Conservation (phyloP, 1,140 invertebrate species). For the Calephelis virginiensis region DNA sequence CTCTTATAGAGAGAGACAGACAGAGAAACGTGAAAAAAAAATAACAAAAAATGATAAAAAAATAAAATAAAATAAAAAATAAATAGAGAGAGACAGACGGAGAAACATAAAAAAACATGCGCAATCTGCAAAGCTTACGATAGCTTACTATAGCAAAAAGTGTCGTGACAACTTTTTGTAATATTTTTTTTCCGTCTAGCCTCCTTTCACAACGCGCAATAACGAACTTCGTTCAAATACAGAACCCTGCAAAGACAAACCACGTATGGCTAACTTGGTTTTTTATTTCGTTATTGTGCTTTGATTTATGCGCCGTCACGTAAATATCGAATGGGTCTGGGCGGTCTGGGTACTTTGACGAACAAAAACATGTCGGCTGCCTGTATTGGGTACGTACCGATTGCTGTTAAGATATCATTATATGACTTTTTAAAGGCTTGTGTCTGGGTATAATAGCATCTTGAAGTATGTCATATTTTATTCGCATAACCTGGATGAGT, state of each 20-base stretch:
- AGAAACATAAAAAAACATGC: too few species aligned
- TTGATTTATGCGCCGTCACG: conserved; percentile 50
- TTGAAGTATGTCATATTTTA: conserved; percentile 1
- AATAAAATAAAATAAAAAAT: too few species aligned
- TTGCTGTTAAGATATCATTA: conserved; percentile 31
- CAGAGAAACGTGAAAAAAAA: too few species aligned
- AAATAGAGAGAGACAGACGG: too few species aligned
- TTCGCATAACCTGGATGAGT: background rate
- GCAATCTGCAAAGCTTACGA: too few species aligned
- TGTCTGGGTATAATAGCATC: conserved; percentile 13
- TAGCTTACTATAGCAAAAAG: too few species aligned
- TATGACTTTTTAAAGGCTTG: conserved; percentile 15
- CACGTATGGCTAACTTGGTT: conserved; percentile 22
- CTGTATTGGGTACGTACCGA: conserved; percentile 28
- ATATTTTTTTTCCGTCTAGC: too few species aligned
- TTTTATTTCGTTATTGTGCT: conserved; percentile 44
- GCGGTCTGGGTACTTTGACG: conserved; percentile 25
- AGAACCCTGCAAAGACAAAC: background rate
- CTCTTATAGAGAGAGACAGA: too few species aligned
- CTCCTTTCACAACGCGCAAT: too few species aligned
- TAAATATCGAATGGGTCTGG: conserved; percentile 32
- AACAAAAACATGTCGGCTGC: conserved; percentile 38
- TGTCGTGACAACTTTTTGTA: too few species aligned
- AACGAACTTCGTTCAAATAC: too few species aligned
- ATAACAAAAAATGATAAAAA: too few species aligned